Evolutionary conservation across 2,888 invertebrate genomes (phyloP).

Genomic region (Pogonocherus hispidulus): DNA sequence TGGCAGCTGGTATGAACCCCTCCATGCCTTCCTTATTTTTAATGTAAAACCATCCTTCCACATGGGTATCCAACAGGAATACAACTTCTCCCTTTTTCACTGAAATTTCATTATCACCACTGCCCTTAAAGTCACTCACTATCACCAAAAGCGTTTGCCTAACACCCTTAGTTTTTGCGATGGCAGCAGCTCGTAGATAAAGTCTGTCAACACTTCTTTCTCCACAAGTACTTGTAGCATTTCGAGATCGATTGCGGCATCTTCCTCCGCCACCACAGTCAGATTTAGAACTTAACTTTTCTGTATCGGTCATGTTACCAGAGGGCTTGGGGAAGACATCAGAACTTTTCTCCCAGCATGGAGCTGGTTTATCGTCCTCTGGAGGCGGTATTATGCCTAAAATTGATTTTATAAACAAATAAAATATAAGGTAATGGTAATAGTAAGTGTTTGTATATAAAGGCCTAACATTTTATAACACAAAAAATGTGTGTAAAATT

Average conservation of each 20-base stretch:
- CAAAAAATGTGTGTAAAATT: too few relatives aligned
- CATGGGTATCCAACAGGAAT: slow-evolving; percentile 73
- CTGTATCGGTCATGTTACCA: slow-evolving; percentile 86
- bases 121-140: slow-evolving; percentile 76
- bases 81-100: slow-evolving; percentile 84
- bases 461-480: too few relatives aligned
- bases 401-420: too few relatives aligned
- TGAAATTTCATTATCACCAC: slow-evolving; percentile 74
- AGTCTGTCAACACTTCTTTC: slow-evolving; percentile 81
- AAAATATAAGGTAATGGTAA: too few relatives aligned
- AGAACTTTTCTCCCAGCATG: slow-evolving; percentile 86
- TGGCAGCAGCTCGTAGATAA: slow-evolving; percentile 76
- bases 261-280: slow-evolving; percentile 74
- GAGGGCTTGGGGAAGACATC: slow-evolving; percentile 86
- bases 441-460: too few relatives aligned
- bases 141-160: slow-evolving; percentile 79
- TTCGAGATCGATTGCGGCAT: slow-evolving; percentile 54
- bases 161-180: slow-evolving; percentile 69
- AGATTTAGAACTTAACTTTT: slow-evolving; percentile 77
- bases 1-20: slow-evolving; percentile 83
- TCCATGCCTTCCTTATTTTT: slow-evolving; percentile 78
- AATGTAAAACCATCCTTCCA: slow-evolving; percentile 83
- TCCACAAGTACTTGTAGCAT: slow-evolving; percentile 70
- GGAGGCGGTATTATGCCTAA: slow-evolving; percentile 66
- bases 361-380: slow-evolving; percentile 72